These are phyloP conservation scores for Paramormyrops kingsleyae DNA, from an alignment of 2,113 vertebrate species.

Conservation along the genomic window DNA sequence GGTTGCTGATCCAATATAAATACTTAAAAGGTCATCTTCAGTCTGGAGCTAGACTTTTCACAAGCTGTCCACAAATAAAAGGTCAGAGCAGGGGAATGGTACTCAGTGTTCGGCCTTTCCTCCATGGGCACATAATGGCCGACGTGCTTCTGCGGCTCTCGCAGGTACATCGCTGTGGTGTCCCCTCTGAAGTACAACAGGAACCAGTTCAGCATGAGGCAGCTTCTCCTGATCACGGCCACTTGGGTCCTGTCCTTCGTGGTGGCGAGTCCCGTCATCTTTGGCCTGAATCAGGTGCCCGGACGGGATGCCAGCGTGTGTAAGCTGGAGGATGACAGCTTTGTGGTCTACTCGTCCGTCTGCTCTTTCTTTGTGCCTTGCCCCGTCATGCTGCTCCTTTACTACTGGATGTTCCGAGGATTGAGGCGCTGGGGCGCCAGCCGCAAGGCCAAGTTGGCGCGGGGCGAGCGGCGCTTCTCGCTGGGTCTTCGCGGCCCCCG, in stretches of 20 bases:
- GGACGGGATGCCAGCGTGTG: constrained; percentile 49
- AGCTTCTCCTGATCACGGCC: constrained; percentile 56
- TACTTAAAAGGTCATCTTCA: neutral
- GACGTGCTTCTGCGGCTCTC: neutral
- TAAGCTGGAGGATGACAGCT: constrained; percentile 59
- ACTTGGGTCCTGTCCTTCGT: constrained; percentile 62
- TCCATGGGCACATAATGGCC: neutral
- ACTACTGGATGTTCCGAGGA: constrained; percentile 64
- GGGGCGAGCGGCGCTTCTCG: constrained; percentile 37
- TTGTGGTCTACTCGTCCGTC: constrained; percentile 62
- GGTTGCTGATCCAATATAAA: neutral
- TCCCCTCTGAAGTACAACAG: constrained; percentile 65
- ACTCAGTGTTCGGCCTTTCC: neutral
- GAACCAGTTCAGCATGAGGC: constrained; percentile 62
- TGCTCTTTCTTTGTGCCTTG: constrained; percentile 69
- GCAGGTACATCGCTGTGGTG: constrained; percentile 62
- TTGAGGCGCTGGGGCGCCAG: constrained; percentile 53
- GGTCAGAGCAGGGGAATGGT: neutral
- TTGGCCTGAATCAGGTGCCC: constrained; percentile 59
- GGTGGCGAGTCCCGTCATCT: constrained; percentile 61
- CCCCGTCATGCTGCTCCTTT: constrained; percentile 61
- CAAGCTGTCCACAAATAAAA: neutral
- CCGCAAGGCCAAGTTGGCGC: constrained; percentile 36
- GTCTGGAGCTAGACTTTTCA: neutral
- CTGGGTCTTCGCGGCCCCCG: constrained; percentile 35